Evolutionary conservation across 2,797 vertebrate species (phyloP).

Genomic region (Pelobates cultripes): DNA sequence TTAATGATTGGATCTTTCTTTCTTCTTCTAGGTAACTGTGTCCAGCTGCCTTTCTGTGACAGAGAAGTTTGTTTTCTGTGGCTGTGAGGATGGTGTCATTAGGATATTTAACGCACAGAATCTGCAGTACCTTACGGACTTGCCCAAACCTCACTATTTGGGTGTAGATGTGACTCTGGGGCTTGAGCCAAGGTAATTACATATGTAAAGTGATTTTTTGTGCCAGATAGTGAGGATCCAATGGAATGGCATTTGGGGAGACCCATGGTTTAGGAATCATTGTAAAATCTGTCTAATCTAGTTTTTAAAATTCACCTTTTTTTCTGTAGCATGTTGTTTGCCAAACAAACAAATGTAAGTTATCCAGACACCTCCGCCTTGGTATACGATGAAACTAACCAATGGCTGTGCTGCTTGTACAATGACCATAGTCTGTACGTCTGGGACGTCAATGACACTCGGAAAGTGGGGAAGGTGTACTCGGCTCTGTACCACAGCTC

Average conservation of each 20-base stretch:
- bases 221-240: background rate
- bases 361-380: conserved; percentile 82
- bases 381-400: conserved; percentile 73
- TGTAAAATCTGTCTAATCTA: too few relatives aligned
- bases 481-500: conserved; percentile 87
- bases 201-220: background rate
- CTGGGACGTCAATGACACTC: conserved; percentile 80
- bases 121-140: conserved; percentile 76
- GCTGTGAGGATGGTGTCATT: conserved; percentile 81
- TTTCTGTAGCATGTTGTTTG: conserved; percentile 59
- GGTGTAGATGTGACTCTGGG: conserved; percentile 75
- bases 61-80: conserved; percentile 81
- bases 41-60: conserved; percentile 75
- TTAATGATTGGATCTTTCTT: too few relatives aligned
- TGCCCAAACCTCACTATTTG: conserved; percentile 81
- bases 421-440: conserved; percentile 88
- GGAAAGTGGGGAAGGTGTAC: conserved; percentile 73
- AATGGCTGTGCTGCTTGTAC: conserved; percentile 83
- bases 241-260: too few relatives aligned
- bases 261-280: too few relatives aligned
- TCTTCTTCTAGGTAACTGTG: conserved; percentile 60
- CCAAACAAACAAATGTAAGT: conserved; percentile 60
- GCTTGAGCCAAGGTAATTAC: conserved; percentile 67
- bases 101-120: conserved; percentile 74
- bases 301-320: too few relatives aligned